Evolutionary conservation across 2,888 invertebrate genomes (phyloP), one percentile per base, ranked within the genome.

Genomic region (Petrophora chlorosata): DNA sequence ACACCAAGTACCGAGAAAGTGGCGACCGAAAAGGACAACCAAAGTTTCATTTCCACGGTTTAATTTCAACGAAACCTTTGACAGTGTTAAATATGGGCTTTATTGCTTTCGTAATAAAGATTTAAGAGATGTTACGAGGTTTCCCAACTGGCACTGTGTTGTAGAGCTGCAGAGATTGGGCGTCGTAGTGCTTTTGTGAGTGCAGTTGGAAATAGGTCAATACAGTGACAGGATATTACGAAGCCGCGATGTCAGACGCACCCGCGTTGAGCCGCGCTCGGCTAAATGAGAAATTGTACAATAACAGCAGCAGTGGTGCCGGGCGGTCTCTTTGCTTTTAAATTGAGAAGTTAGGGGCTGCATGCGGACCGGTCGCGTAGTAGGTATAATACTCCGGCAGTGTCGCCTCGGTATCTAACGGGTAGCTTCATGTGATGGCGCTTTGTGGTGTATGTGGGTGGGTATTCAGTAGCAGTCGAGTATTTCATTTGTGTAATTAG

Each of bases 71-170:
- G 59, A 69, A 71, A 76, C 78, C 82, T 82, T 84, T 85, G 83
- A 81, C 78, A 67, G 54, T 59, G 70, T 70, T 80, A 79, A 85
- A 81, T 85, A 76, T 85, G 67, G 79, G 55, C 84, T 82, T 85
- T 86, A 86, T 85, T 84, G 84, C 86, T 77, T 81, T 80, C 70
- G 82, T 76, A 84, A 85, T 86, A 85, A 81, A 82, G 83, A 70
- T 75, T 76, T 69, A 69, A 79, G 79, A 74, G 76, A 69, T 64
- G 71, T 71, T 61, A 62, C 61, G 51, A 62, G 30, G 65, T 68
- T 72, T 74, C 73, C 64, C 66, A 65, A 57, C 61, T 57, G 57
- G 58, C 61, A 44, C 55, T 53, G 36, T 43, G 23, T 19, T 10
- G 36, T 23, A 26, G 46, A 38, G 54, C 41, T 41, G 41, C n/a